Evolutionary conservation across 2,797 vertebrate species (phyloP).

Genomic region (Selene dorsalis): DNA sequence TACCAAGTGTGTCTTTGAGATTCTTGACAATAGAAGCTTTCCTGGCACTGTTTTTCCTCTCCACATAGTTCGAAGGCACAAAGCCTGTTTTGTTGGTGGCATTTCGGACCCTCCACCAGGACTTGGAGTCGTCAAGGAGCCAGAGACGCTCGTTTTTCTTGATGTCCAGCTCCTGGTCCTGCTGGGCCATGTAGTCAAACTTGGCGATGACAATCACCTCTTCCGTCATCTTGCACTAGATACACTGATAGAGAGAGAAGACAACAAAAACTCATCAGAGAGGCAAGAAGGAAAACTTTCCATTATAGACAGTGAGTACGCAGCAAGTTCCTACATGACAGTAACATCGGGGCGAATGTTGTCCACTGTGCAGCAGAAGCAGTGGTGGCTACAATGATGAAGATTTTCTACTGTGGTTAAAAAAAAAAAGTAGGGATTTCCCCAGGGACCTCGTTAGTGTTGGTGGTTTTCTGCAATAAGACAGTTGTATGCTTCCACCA

Average conservation of each 20-base stretch:
- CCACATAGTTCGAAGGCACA: constrained; percentile 94
- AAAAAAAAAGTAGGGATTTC: background rate
- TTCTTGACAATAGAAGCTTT: constrained; percentile 95
- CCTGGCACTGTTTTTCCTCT: constrained; percentile 93
- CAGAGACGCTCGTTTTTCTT: constrained; percentile 95
- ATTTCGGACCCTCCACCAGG: constrained; percentile 94
- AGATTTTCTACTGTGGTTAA: background rate
- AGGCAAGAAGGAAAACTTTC: background rate
- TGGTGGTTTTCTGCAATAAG: background rate
- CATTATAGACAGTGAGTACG: background rate
- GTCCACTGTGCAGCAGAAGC: background rate
- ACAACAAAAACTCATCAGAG: background rate
- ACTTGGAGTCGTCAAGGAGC: constrained; percentile 94
- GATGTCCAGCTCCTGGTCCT: constrained; percentile 95
- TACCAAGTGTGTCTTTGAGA: constrained; percentile 93
- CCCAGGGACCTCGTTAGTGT: background rate
- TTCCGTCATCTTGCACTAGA: constrained; percentile 91
- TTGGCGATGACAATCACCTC: constrained; percentile 95
- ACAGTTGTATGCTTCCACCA: too few relatives aligned
- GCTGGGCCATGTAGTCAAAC: constrained; percentile 95
- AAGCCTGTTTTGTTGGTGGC: constrained; percentile 94
- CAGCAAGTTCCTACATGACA: background rate
- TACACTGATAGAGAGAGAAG: constrained; percentile 70
- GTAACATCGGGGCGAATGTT: background rate
- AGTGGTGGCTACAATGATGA: background rate